phyloP scores from a whole-genome alignment of 2,797 vertebrate species.

The Discoglossus pictus region DNA sequence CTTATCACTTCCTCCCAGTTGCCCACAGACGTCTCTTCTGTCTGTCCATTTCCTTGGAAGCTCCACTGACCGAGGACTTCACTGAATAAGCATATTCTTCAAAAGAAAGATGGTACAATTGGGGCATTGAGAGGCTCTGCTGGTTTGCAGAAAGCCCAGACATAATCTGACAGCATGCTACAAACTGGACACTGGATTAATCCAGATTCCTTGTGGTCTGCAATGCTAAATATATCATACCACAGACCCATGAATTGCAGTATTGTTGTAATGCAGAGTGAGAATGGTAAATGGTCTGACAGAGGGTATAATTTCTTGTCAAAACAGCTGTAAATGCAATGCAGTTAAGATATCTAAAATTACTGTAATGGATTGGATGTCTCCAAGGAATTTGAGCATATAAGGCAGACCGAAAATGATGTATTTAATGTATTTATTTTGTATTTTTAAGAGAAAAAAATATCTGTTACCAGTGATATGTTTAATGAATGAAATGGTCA shows the following conservation, averaged over 20 bases:
- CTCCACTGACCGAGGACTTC: not conserved
- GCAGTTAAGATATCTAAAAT: too few relatives aligned
- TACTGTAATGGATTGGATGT: too few relatives aligned
- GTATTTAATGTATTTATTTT: too few relatives aligned
- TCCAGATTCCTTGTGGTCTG: slow-evolving; percentile 25
- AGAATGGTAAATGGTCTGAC: too few relatives aligned
- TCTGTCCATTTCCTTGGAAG: slow-evolving; percentile 9
- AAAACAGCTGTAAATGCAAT: too few relatives aligned
- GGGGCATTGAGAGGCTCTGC: not conserved
- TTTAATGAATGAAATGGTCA: too few relatives aligned
- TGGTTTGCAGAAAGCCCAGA: slow-evolving; percentile 24
- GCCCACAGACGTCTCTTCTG: slow-evolving; percentile 5
- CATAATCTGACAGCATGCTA: slow-evolving; percentile 32
- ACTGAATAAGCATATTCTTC: slow-evolving; percentile 14
- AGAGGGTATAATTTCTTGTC: too few relatives aligned
- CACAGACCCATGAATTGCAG: slow-evolving; percentile 9
- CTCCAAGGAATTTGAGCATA: too few relatives aligned
- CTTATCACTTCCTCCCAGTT: slow-evolving; percentile 6
- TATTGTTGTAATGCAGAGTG: slow-evolving; percentile 11
- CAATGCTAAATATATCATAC: slow-evolving; percentile 27
- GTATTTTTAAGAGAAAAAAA: too few relatives aligned
- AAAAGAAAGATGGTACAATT: slow-evolving; percentile 20
- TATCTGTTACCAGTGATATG: too few relatives aligned
- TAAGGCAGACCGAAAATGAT: too few relatives aligned
- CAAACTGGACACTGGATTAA: slow-evolving; percentile 23